Conservation (phyloP, 1,140 invertebrate species). For the Cardiocondyla obscurior region DNA sequence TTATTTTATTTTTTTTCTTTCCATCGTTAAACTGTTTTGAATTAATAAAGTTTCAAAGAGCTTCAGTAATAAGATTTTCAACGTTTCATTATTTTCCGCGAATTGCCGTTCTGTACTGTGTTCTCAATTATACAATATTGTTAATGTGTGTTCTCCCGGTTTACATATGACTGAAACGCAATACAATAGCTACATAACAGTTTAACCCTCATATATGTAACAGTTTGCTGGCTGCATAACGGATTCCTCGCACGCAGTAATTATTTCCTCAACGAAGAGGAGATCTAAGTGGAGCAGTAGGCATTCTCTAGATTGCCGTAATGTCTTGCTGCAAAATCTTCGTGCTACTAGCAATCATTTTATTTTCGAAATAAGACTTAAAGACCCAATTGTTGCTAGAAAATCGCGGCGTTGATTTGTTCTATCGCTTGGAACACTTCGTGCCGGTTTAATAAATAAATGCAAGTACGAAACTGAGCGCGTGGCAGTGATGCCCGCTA, state of each 20-base stretch:
- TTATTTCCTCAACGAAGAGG: slow-evolving; percentile 33
- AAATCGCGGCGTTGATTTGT: no score
- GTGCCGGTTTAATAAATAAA: slow-evolving; percentile 52
- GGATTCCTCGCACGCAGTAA: slow-evolving; percentile 14
- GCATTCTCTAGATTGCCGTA: slow-evolving; percentile 5
- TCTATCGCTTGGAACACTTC: not conserved
- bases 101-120: slow-evolving; percentile 6
- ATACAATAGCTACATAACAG: slow-evolving; percentile 38
- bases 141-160: slow-evolving; percentile 24
- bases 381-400: no score
- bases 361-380: no score
- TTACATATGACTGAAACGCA: slow-evolving; percentile 7
- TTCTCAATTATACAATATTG: not conserved
- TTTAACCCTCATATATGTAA: slow-evolving; percentile 45
- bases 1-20: no score
- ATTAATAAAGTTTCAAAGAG: not conserved
- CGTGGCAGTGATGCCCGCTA: not conserved
- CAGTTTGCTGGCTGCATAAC: slow-evolving; percentile 34
- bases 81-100: not conserved
- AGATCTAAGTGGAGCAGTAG: slow-evolving; percentile 19
- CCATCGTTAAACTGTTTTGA: no score
- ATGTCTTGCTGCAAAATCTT: slow-evolving; percentile 5
- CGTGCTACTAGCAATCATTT: not conserved
- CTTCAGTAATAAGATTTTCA: not conserved
- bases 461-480: no score